Evolutionary conservation across 2,113 vertebrate genomes (phyloP), one percentile per base, ranked within the genome.

Genomic region (Atlantisia rogersi): DNA sequence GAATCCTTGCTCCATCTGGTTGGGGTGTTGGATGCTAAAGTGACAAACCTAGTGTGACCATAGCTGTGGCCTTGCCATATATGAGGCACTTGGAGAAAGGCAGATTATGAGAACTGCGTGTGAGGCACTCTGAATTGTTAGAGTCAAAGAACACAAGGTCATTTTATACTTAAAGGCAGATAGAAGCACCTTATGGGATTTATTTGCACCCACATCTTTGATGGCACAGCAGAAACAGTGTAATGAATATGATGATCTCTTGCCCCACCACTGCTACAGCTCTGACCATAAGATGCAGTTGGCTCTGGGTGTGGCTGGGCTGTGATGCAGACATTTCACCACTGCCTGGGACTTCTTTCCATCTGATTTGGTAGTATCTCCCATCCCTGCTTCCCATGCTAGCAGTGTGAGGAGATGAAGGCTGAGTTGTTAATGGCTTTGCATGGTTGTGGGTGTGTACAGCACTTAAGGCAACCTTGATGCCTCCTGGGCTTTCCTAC

Each of bases 311-410:
- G 19, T 1, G 5, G 18, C 37, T 65, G 65, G 21, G 15, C 44
- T 65, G 19, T 21, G 13, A 12, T 32, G 12, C 18, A 56, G 46
- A 32, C 5, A 6, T n/a, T 42, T 84, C n/a, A 21, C 59, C 15
- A 15, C 26, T 39, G 58, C 21, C 46, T 37, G 39, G 10, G 62
- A 24, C 17, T 78, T 25, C 19, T 10, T 69, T 58, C 64, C 65
- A 12, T 21, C 58, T 59, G 37, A 22, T 59, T n/a, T 53, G 59
- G 64, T 22, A 46, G 58, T 37, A 53, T 71, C 37, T 31, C 1
- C 0, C 6, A 37, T 42, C 31, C 0, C 0, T 39, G 50, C 64
- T 59, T 64, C 64, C 64, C 37, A 53, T 11, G 8, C 1, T 1
- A 37, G 37, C 28, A 52, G 37, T 2, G 5, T 11, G 77, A 75